Evolutionary conservation across 1,140 invertebrate genomes (phyloP).

Genomic region (Penaeus indicus): DNA sequence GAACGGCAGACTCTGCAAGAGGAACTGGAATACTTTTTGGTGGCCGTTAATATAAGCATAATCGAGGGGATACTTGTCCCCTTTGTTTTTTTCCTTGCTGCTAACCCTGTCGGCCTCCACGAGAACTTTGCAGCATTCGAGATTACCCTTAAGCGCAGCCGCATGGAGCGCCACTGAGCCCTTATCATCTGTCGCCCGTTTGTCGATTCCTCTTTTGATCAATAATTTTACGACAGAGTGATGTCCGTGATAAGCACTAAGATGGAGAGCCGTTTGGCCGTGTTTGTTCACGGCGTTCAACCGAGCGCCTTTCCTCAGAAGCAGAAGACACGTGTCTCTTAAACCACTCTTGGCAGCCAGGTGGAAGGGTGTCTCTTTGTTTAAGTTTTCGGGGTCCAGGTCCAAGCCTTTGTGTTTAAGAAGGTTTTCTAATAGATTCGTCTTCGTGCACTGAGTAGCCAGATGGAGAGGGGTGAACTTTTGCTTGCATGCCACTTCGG

Average conservation of each 20-base stretch:
- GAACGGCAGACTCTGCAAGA: constrained; percentile 11
- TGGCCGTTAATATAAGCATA: constrained; percentile 7
- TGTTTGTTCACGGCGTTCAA: neutral
- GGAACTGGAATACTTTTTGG: constrained; percentile 2
- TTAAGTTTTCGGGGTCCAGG: neutral
- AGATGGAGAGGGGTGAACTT: neutral
- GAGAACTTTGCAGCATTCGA: constrained; percentile 35
- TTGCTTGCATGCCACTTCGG: neutral
- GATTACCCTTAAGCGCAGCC: constrained; percentile 36
- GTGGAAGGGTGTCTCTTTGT: neutral
- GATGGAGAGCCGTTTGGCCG: neutral
- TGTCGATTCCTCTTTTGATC: neutral
- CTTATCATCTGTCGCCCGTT: neutral
- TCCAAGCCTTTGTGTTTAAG: neutral
- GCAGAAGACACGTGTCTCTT: neutral
- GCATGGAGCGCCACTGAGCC: constrained; percentile 30
- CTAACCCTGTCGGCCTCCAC: constrained; percentile 7
- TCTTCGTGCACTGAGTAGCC: neutral
- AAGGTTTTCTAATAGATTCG: neutral
- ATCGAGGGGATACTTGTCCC: constrained; percentile 18
- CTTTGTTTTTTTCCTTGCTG: constrained; percentile 19
- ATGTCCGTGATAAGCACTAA: neutral
- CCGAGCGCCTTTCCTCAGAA: neutral
- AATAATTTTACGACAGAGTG: neutral
- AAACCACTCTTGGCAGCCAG: neutral